Conservation (phyloP, 1,140 invertebrate genomes). For the Drosophila ambigua region DNA sequence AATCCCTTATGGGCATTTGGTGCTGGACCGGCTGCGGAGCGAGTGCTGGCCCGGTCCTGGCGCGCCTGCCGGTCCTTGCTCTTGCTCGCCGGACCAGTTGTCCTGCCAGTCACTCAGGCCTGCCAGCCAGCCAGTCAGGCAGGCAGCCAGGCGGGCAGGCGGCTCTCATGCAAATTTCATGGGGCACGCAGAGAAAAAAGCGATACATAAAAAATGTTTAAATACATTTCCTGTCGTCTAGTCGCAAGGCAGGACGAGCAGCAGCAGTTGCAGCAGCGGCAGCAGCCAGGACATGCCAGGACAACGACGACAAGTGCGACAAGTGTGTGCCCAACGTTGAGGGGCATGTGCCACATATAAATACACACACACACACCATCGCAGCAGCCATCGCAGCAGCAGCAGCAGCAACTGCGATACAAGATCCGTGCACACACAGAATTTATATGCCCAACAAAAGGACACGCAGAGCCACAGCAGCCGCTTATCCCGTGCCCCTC, state of each 20-base stretch:
- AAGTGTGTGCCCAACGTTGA: constrained; percentile 45
- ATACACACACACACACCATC: too few relatives aligned
- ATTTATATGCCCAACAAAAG: constrained; percentile 30
- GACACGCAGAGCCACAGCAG: constrained; percentile 21
- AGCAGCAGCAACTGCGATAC: constrained; percentile 32
- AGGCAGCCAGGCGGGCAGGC: constrained; percentile 25
- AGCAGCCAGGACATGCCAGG: constrained; percentile 18
- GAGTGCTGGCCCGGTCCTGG: too few relatives aligned
- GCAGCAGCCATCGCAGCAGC: background rate
- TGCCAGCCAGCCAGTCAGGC: constrained; percentile 22
- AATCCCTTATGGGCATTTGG: constrained; percentile 84
- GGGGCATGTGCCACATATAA: too few relatives aligned
- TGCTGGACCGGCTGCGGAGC: constrained; percentile 25
- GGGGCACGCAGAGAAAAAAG: constrained; percentile 58
- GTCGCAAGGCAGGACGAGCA: constrained; percentile 41
- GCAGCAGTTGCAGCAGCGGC: too few relatives aligned
- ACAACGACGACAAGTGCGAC: constrained; percentile 75
- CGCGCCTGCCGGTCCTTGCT: background rate
- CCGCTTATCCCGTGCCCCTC: constrained; percentile 43
- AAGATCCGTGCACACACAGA: constrained; percentile 51
- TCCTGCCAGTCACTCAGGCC: constrained; percentile 44
- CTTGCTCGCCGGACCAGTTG: background rate
- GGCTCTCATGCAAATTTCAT: constrained; percentile 77
- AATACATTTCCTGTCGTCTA: constrained; percentile 83
- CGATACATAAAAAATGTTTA: constrained; percentile 75